Percentiles rank a stretch among this genome's conserved stretches.
phyloP scores from a whole-genome alignment of 2,113 vertebrate species.

The Pristiophorus japonicus region DNA sequence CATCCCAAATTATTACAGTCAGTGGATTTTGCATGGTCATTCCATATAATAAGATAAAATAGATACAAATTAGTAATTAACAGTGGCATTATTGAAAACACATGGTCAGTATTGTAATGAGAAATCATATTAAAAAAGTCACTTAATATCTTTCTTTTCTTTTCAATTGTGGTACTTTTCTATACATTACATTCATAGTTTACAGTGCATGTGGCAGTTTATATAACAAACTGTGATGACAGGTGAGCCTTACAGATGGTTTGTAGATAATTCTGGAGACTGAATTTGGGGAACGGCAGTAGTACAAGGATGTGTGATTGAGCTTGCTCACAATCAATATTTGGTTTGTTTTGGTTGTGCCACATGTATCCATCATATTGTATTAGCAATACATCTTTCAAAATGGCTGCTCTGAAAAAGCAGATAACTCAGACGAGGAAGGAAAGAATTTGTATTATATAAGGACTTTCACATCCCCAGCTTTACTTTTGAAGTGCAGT shows the following conservation, averaged over 20 bases:
- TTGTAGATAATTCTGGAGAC: neutral
- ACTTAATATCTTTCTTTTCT: too few species aligned
- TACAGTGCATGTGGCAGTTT: too few species aligned
- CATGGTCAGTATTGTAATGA: too few species aligned
- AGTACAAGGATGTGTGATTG: neutral
- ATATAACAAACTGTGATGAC: neutral
- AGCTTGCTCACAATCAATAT: neutral
- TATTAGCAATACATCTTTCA: neutral
- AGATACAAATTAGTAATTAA: too few species aligned
- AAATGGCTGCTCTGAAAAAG: neutral
- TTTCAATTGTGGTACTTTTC: too few species aligned
- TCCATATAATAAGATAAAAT: too few species aligned
- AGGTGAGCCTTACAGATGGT: neutral
- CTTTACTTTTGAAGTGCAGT: neutral
- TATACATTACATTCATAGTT: too few species aligned
- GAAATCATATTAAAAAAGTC: too few species aligned
- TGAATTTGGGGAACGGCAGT: neutral
- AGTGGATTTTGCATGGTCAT: too few species aligned
- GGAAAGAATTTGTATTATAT: neutral
- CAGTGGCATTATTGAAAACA: too few species aligned
- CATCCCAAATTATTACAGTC: too few species aligned
- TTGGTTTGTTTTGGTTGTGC: neutral
- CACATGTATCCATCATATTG: neutral
- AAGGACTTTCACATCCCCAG: neutral
- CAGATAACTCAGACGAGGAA: neutral